A percentile compares a stretch with the other conserved stretches of the same genome.
Conservation (phyloP, 2,113 vertebrate species). For the Uria aalge region DNA sequence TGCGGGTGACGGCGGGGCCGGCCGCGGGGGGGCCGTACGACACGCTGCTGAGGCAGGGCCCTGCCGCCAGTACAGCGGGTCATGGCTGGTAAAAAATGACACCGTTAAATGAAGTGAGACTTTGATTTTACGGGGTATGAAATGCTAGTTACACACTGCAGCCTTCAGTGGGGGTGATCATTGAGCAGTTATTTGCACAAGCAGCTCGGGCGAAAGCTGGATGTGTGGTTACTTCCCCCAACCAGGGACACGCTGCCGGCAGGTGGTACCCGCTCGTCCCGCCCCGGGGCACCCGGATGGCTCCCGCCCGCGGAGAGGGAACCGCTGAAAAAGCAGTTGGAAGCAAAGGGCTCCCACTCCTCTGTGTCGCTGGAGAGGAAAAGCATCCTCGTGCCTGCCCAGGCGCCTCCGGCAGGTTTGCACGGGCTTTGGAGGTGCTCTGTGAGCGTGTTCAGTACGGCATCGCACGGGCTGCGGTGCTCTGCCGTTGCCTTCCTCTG, state of each 20-base stretch:
- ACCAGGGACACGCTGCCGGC: fast-evolving
- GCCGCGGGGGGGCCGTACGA: not conserved
- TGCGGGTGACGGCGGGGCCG: fast-evolving
- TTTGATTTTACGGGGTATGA: not conserved
- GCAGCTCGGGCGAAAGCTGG: not conserved
- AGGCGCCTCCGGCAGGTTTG: not conserved
- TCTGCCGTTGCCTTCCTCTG: too few relatives aligned
- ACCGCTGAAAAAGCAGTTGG: not conserved
- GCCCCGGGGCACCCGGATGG: not conserved
- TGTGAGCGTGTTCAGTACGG: not conserved
- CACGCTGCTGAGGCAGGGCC: not conserved
- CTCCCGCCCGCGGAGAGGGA: not conserved
- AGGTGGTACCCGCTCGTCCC: not conserved
- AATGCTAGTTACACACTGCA: not conserved
- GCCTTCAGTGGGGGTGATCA: not conserved
- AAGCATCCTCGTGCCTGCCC: not conserved
- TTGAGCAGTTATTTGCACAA: not conserved
- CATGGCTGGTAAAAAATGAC: not conserved
- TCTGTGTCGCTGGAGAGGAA: not conserved
- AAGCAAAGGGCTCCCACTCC: not conserved
- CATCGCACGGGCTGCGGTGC: not conserved
- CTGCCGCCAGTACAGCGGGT: not conserved
- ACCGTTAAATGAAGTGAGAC: not conserved
- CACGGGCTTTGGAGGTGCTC: not conserved
- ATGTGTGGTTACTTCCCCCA: not conserved